Evolutionary conservation across 2,888 invertebrate species (phyloP).

Genomic region (Xylota sylvarum): DNA sequence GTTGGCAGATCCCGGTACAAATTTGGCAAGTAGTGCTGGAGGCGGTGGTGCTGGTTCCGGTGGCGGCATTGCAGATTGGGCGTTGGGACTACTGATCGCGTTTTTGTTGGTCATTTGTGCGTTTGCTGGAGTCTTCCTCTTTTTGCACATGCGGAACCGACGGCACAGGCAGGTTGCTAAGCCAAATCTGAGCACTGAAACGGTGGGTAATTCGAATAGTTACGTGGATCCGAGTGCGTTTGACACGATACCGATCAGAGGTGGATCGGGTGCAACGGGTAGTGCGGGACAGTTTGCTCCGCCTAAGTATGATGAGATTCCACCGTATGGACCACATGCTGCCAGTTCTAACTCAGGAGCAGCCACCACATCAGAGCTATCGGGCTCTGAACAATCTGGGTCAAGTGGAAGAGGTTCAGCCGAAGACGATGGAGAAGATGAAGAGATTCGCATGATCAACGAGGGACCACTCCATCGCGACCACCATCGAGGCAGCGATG

Average conservation of each 20-base stretch:
- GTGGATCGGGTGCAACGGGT: conserved; percentile 81
- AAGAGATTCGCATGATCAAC: conserved; percentile 98
- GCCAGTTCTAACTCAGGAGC: conserved; percentile 92
- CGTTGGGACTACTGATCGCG: conserved; percentile 93
- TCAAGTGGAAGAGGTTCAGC: conserved; percentile 98
- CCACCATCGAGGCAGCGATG: conserved; percentile 86
- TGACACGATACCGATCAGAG: conserved; percentile 94
- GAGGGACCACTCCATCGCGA: conserved; percentile 94
- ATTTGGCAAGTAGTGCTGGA: conserved; percentile 86
- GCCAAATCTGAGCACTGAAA: conserved; percentile 90
- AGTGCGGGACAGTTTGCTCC: conserved; percentile 91
- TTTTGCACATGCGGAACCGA: conserved; percentile 91
- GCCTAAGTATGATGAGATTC: conserved; percentile 96
- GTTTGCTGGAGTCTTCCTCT: conserved; percentile 94
- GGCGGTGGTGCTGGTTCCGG: conserved; percentile 88
- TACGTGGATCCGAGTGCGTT: conserved; percentile 95
- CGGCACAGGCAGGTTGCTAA: conserved; percentile 92
- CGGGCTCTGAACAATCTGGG: conserved; percentile 97
- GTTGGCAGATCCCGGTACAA: conserved; percentile 88
- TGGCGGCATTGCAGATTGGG: conserved; percentile 92
- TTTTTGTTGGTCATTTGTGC: conserved; percentile 92
- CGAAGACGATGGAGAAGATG: conserved; percentile 97
- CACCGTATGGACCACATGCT: conserved; percentile 92
- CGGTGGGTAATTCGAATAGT: conserved; percentile 92
- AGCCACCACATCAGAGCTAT: conserved; percentile 94